Conservation (phyloP, 2,113 vertebrate species). For the Verasper variegatus region DNA sequence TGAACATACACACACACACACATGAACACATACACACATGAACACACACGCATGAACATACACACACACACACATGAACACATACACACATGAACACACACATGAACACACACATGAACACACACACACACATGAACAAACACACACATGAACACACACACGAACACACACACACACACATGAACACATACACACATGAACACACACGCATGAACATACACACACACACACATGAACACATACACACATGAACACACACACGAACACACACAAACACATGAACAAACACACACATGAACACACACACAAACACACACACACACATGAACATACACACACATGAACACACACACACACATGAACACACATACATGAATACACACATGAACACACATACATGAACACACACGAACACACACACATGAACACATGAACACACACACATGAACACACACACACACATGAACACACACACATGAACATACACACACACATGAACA, state of each 20-base stretch:
- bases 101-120: slow-evolving; percentile 8
- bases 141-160: no score
- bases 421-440: neutral
- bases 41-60: slow-evolving; percentile 7
- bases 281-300: neutral
- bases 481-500: neutral
- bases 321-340: slow-evolving; percentile 11
- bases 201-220: neutral
- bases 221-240: neutral
- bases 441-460: no score
- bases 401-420: slow-evolving; percentile 4
- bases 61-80: slow-evolving; percentile 1
- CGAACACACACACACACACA: no score
- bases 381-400: slow-evolving; percentile 7
- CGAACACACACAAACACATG: neutral
- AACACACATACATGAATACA: no score
- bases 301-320: neutral
- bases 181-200: slow-evolving; percentile 1
- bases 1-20: slow-evolving; percentile 1
- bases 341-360: neutral
- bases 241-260: slow-evolving; percentile 18
- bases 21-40: neutral
- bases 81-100: neutral
- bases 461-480: neutral
- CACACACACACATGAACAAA: slow-evolving; percentile 13